These are phyloP conservation scores for Meganola albula DNA, from an alignment of 2,888 invertebrate genomes.

Conservation along the genomic window DNA sequence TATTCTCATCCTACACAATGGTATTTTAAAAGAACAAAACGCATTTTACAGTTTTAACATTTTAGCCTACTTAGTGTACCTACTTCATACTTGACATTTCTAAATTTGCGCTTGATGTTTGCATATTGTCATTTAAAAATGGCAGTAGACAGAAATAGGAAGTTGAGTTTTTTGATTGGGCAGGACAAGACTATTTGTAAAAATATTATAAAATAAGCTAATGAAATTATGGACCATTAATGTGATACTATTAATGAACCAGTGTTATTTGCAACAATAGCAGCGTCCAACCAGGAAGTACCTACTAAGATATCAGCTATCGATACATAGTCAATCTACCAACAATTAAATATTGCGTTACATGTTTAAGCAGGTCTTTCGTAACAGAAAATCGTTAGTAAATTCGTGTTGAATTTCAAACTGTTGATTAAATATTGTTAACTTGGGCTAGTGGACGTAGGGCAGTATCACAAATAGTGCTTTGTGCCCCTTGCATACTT, in stretches of 20 bases:
- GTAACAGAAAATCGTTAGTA: neutral
- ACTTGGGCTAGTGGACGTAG: conserved; percentile 57
- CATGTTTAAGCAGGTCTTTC: neutral
- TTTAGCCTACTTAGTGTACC: too few relatives aligned
- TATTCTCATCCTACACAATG: too few relatives aligned
- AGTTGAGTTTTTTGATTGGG: too few relatives aligned
- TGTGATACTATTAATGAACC: neutral
- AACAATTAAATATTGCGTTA: neutral
- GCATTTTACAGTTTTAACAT: too few relatives aligned
- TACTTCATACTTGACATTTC: too few relatives aligned
- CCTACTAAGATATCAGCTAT: conserved; percentile 28
- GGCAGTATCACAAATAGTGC: conserved; percentile 64
- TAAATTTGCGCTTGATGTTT: too few relatives aligned
- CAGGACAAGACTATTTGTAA: too few relatives aligned
- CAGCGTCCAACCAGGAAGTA: conserved; percentile 29
- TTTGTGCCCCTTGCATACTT: conserved; percentile 65
- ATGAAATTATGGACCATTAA: too few relatives aligned
- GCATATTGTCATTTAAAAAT: too few relatives aligned
- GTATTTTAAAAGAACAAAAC: too few relatives aligned
- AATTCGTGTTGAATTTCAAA: neutral
- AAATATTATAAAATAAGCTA: too few relatives aligned
- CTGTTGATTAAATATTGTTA: conserved; percentile 4
- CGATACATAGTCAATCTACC: conserved; percentile 15
- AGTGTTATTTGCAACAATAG: conserved; percentile 27
- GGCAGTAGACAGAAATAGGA: too few relatives aligned